Evolutionary conservation across 1,140 invertebrate species (phyloP), one percentile per base, ranked within the genome.

Genomic region (Sarcophaga peregrina): DNA sequence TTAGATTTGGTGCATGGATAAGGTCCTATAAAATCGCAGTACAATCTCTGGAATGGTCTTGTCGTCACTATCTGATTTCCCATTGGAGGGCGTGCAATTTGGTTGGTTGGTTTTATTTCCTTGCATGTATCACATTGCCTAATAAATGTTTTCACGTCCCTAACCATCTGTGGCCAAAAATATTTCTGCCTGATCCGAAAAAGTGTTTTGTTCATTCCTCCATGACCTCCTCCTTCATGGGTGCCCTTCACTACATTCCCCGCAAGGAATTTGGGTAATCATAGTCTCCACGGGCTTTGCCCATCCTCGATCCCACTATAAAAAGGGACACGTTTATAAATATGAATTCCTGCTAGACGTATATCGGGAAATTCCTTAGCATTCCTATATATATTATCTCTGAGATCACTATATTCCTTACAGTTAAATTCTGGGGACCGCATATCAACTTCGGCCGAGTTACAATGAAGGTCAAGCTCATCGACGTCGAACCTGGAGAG

Each of bases 281-380:
- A 80, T 20, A 80, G 78, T 37, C 47, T 80, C 78, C 78, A 80
- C 25, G 37, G 13, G 25, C n/a, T 17, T 80, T 80, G 48, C 7
- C 45, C 25, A 37, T 54, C 25, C 10, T 20, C 47, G 20, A 54
- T n/a, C n/a, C 78, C 78, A 13, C 25, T 48, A 15, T 17, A n/a
- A 54, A 54, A 58, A n/a, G 52, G 37, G 8, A 58, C 25, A n/a
- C 78, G 46, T 80, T 80, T 80, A 52, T 25, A 80, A 15, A 75
- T 15, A 1, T n/a, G 45, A 47, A 15, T 17, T 15, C 46, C 73
- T 47, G 15, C 6, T 13, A 75, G 8, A 15, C 46, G 37, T n/a
- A 75, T 15, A 20, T 75, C 73, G n/a, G 73, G 73, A 13, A 75
- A 45, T 47, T 45, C 8, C 8, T 46, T 13, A 5, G 37, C 25